Percentiles rank a stretch among this genome's conserved stretches.
Conservation (phyloP, 1,140 invertebrate species). For the Anthonomus grandis region DNA sequence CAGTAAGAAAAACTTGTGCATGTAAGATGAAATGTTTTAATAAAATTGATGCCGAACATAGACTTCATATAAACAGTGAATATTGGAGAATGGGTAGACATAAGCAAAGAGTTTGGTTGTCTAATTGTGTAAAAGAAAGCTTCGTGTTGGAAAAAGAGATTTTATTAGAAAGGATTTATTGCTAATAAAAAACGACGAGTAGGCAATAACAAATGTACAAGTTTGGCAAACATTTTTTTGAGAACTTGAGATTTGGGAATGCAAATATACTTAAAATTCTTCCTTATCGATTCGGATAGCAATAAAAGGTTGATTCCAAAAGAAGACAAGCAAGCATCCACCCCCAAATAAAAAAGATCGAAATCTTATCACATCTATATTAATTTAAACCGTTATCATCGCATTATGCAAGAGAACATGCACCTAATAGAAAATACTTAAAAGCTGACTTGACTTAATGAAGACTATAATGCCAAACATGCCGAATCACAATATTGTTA, state of each 20-base stretch:
- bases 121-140: background rate
- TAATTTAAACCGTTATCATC: background rate
- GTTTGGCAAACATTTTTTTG: background rate
- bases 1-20: no score
- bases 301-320: background rate
- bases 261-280: background rate
- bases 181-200: background rate
- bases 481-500: background rate
- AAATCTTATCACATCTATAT: background rate
- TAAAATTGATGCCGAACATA: no score
- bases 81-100: background rate
- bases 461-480: background rate
- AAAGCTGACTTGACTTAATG: background rate
- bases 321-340: background rate
- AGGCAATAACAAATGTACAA: background rate
- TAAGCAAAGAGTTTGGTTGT: background rate
- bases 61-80: background rate
- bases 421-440: no score
- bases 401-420: background rate
- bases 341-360: background rate
- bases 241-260: background rate
- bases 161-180: background rate
- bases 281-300: background rate
- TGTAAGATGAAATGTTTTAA: background rate
- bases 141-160: background rate